Evolutionary conservation across 2,888 invertebrate species (phyloP).

Genomic region (Caenorhabditis sp.): DNA sequence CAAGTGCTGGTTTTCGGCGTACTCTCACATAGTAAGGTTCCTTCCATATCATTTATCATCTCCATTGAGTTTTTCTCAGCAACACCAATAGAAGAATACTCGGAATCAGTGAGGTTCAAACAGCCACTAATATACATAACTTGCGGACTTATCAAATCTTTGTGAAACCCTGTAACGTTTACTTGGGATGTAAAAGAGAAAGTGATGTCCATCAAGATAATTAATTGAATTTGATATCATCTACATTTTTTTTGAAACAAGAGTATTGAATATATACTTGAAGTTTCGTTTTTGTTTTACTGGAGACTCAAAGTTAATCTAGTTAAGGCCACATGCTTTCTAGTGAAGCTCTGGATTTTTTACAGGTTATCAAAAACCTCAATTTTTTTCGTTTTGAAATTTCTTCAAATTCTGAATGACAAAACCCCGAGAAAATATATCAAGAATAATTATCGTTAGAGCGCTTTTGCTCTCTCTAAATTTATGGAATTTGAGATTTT

Average conservation of each 20-base stretch:
- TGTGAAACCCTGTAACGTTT: constrained; percentile 23
- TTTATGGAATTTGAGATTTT: too few species aligned
- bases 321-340: too few species aligned
- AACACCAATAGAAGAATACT: background rate
- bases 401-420: too few species aligned
- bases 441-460: too few species aligned
- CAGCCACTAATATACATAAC: constrained; percentile 39
- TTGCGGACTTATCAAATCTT: constrained; percentile 13
- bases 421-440: too few species aligned
- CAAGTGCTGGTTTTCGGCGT: constrained; percentile 24
- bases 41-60: background rate
- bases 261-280: background rate
- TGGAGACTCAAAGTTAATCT: too few species aligned
- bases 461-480: too few species aligned
- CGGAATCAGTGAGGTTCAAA: constrained; percentile 19
- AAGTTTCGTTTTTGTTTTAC: too few species aligned
- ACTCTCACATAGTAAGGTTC: constrained; percentile 14
- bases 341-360: too few species aligned
- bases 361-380: too few species aligned
- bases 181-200: background rate
- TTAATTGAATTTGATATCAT: background rate
- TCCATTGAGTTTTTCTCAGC: background rate
- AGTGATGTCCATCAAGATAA: background rate
- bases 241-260: background rate
- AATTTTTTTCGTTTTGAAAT: too few species aligned